These are phyloP conservation scores for Pseudomyrmex gracilis DNA, from an alignment of 1,140 invertebrate species.

Conservation along the genomic window DNA sequence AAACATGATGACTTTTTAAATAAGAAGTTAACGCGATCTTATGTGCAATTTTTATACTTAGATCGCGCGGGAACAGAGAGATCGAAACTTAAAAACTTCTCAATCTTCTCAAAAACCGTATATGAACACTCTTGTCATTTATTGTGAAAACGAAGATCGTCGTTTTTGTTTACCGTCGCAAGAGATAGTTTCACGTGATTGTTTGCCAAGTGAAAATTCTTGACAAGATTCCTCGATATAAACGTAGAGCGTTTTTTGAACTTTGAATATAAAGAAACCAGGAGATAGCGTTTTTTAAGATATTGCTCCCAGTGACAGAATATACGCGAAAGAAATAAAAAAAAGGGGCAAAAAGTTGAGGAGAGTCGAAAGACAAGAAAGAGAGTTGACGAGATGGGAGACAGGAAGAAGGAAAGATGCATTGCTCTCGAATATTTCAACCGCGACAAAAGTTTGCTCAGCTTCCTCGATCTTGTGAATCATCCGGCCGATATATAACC, in stretches of 20 bases:
- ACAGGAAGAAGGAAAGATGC: slow-evolving; percentile 42
- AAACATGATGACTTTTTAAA: slow-evolving; percentile 30
- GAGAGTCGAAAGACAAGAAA: slow-evolving; percentile 42
- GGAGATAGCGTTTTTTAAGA: slow-evolving; percentile 72
- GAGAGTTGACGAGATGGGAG: neutral
- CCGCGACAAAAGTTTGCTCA: slow-evolving; percentile 69
- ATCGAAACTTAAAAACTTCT: neutral
- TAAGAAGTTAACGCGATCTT: slow-evolving; percentile 14
- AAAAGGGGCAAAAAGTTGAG: neutral
- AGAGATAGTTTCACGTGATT: neutral
- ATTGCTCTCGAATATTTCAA: slow-evolving; percentile 75
- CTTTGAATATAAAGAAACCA: slow-evolving; percentile 59
- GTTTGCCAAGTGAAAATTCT: neutral
- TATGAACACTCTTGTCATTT: neutral
- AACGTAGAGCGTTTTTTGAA: neutral
- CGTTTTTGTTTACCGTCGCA: no score
- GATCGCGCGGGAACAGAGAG: neutral
- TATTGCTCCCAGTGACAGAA: slow-evolving; percentile 67
- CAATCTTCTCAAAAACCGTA: neutral
- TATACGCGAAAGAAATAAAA: neutral
- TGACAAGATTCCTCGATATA: slow-evolving; percentile 3
- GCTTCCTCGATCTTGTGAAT: slow-evolving; percentile 47
- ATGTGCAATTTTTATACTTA: slow-evolving; percentile 6
- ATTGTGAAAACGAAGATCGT: neutral
- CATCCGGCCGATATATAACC: slow-evolving; percentile 47